Conservation (phyloP, 2,113 vertebrate species). For the Ochotona curzoniae region DNA sequence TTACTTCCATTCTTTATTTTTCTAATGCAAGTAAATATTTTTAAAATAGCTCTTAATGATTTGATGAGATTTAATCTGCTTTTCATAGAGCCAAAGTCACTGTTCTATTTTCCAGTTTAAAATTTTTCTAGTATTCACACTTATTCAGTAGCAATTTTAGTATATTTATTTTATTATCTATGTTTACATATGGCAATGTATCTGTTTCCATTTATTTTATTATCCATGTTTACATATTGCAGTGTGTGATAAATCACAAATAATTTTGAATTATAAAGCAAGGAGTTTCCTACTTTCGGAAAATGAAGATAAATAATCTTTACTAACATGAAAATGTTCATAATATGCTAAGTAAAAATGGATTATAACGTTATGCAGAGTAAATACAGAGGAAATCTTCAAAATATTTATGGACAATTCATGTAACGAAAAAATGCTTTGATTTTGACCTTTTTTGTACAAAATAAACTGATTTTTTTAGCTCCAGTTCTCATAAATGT, state of each 20-base stretch:
- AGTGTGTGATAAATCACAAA: slow-evolving; percentile 1
- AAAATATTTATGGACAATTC: no score
- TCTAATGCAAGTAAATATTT: slow-evolving; percentile 67
- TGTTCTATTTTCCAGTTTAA: slow-evolving; percentile 79
- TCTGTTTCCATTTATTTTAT: slow-evolving; percentile 52
- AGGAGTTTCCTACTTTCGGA: not conserved
- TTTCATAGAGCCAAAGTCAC: slow-evolving; percentile 65
- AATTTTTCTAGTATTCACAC: slow-evolving; percentile 53
- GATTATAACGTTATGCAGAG: not conserved
- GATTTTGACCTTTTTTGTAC: no score
- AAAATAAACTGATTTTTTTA: no score
- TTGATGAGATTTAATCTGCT: slow-evolving; percentile 67
- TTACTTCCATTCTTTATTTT: slow-evolving; percentile 60
- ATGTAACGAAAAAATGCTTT: no score
- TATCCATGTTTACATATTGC: slow-evolving; percentile 52
- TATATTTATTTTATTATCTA: slow-evolving; percentile 64
- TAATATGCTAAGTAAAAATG: not conserved
- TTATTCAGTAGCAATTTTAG: slow-evolving; percentile 70
- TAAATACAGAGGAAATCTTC: not conserved
- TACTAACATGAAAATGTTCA: not conserved
- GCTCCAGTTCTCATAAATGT: no score
- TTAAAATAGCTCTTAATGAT: slow-evolving; percentile 72
- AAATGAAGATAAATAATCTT: slow-evolving; percentile 21
- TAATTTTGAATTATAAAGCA: slow-evolving; percentile 54
- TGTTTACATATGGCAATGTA: not conserved